These are phyloP conservation scores for Phalanger gymnotis DNA, from an alignment of 2,797 vertebrate genomes.

Conservation along the genomic window DNA sequence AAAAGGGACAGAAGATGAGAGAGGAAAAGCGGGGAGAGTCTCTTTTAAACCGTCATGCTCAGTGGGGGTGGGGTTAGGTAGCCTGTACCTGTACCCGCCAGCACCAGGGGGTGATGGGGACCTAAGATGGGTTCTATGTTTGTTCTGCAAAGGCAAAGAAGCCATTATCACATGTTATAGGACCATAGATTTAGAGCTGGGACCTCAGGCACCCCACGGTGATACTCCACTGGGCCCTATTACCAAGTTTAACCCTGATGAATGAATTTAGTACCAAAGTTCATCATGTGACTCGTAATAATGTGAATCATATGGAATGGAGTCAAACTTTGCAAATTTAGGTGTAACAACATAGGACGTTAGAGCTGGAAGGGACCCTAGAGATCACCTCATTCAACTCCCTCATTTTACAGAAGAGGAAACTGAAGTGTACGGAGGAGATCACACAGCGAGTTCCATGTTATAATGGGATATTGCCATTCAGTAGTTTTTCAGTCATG, in stretches of 20 bases:
- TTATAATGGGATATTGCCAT: neutral
- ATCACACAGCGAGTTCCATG: neutral
- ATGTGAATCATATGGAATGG: neutral
- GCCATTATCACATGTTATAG: neutral
- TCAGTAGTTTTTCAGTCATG: neutral
- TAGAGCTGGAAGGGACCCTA: neutral
- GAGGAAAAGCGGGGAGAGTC: neutral
- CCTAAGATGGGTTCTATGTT: neutral
- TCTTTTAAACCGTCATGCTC: neutral
- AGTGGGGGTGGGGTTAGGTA: neutral
- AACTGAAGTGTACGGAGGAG: neutral
- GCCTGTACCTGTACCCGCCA: neutral
- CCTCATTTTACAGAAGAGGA: neutral
- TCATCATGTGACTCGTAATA: neutral
- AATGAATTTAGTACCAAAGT: neutral
- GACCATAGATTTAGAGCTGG: neutral
- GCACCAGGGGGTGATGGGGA: neutral
- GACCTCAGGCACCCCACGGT: neutral
- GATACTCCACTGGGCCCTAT: neutral
- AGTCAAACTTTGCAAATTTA: neutral
- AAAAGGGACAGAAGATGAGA: neutral
- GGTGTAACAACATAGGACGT: neutral
- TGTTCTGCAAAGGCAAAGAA: neutral
- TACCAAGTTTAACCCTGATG: neutral
- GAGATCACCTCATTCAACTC: neutral